phyloP scores from a whole-genome alignment of 2,797 vertebrate species.

The Chloroceryle amazona region DNA sequence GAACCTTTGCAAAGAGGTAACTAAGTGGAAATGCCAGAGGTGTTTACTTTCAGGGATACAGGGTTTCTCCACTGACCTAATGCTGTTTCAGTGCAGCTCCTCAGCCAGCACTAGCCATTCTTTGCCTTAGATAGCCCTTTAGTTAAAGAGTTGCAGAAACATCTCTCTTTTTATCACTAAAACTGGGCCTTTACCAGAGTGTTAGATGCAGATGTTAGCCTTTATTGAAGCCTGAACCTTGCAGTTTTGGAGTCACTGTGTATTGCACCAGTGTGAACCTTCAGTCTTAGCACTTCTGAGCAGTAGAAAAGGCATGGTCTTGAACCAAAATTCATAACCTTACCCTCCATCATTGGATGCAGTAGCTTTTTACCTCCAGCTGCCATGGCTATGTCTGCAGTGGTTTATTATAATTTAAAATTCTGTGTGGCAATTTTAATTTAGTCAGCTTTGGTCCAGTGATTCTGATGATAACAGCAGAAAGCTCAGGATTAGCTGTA shows the following conservation, averaged over 20 bases:
- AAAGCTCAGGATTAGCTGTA: background rate
- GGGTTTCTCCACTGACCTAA: background rate
- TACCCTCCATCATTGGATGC: background rate
- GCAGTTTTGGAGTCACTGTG: background rate
- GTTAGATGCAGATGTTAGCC: background rate
- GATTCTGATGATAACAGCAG: background rate
- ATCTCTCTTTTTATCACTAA: background rate
- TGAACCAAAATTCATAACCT: background rate
- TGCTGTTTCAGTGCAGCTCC: background rate
- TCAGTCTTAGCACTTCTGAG: background rate
- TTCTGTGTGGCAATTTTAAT: background rate
- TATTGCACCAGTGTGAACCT: background rate
- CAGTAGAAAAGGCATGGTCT: background rate
- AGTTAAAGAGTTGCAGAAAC: background rate
- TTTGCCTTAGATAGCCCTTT: background rate
- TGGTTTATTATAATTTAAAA: background rate
- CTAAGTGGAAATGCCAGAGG: background rate
- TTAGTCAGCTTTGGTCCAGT: background rate
- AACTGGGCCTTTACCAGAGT: background rate
- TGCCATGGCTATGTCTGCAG: background rate
- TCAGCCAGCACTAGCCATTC: background rate
- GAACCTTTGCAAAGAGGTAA: background rate
- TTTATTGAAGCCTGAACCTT: background rate
- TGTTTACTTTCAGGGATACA: background rate
- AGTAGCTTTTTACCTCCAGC: background rate